Evolutionary conservation across 35 echinoderm and acorn worm genomes (phyloP).

Genomic region (Apostichopus californicus): DNA sequence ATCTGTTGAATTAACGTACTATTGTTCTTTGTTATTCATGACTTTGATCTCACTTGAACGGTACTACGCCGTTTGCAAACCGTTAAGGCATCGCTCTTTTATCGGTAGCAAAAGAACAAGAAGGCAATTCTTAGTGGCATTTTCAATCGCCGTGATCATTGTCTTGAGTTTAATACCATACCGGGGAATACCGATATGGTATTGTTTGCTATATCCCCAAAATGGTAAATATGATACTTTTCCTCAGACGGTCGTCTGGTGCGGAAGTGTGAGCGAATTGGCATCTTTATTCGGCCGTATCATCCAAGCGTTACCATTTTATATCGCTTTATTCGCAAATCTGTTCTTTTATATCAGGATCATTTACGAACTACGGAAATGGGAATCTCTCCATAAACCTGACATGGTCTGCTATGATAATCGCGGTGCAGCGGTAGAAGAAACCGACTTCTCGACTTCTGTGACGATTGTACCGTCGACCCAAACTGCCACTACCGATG

Average conservation of each 20-base stretch:
- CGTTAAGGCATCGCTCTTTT: background rate
- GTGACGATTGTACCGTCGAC: too few species aligned
- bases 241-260: background rate
- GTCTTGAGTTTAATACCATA: background rate
- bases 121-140: background rate
- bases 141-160: background rate
- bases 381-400: background rate
- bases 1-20: background rate
- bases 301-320: background rate
- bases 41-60: conserved; percentile 17
- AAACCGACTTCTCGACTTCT: background rate
- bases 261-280: background rate
- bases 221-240: background rate
- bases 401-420: background rate
- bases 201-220: background rate
- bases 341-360: background rate
- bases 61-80: conserved; percentile 18
- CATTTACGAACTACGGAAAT: background rate
- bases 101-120: background rate
- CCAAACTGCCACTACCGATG: too few species aligned
- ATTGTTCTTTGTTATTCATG: background rate
- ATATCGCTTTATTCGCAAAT: background rate
- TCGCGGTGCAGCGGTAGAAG: background rate
- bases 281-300: background rate
- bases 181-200: background rate